Evolutionary conservation across 1,140 invertebrate species (phyloP), one percentile per base, ranked within the genome.

Genomic region (Drosophila erecta): DNA sequence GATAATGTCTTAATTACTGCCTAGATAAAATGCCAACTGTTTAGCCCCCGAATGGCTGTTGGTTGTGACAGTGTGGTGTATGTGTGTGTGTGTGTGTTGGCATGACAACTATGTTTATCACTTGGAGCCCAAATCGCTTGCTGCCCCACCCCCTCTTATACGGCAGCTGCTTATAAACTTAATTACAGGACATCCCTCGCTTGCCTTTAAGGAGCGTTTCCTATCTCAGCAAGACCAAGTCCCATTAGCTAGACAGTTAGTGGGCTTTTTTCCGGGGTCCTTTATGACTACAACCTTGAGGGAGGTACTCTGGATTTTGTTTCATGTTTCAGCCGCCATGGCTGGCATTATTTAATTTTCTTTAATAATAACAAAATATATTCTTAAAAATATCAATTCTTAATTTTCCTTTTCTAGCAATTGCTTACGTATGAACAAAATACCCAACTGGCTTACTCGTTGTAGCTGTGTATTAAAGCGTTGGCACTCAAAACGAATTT

Each of bases 1-100:
- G 83, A 86, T 86, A 86, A 86, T 86, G 83, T 89, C 83, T 86
- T 86, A 87, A 86, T 86, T 86, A 86, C 83, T 76, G 83, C 83
- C 84, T 87, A 89, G 83, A 86, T 86, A 86, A 86, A 86, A 86
- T 86, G 83, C 84, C 76, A 77, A 81, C 83, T 81, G 76, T 65
- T 81, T 81, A 83, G 70, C 84, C 61, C 58, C 38, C 49, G 27
- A 59, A 75, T 56, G 24, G 24, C 4, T 24, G 24, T 47, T 30
- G 30, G 30, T 30, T 30, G 30, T 30, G 30, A 7, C 30, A 30
- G 7, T 30, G 30, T 8, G 27, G 30, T 56, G 24, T 50, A 40
- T 46, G 12, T 40, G 12, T 6, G 43, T 44, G 27, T 59, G 24
- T 50, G 44, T 51, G 43, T 49, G 57, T 54, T 51, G 84, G 75